Evolutionary conservation across 2,888 invertebrate species (phyloP).

Genomic region (Synanthedon formicaeformis): DNA sequence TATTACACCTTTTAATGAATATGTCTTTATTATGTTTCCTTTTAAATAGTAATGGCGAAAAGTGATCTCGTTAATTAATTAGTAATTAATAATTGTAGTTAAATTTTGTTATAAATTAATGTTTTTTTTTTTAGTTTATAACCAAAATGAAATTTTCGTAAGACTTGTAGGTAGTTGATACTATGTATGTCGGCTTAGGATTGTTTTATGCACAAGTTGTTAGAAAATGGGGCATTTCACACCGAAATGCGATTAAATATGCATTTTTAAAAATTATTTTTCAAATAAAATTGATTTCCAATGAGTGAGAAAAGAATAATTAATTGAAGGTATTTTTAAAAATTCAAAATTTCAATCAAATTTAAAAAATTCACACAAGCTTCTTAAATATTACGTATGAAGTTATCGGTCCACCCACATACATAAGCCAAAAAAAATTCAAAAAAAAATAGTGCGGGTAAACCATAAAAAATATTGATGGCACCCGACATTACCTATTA

Average conservation of each 20-base stretch:
- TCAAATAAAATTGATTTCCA: too few relatives aligned
- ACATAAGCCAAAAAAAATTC: background rate
- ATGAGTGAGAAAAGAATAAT: too few relatives aligned
- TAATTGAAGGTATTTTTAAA: too few relatives aligned
- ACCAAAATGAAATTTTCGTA: background rate
- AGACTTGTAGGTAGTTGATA: background rate
- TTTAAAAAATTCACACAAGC: background rate
- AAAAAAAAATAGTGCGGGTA: background rate
- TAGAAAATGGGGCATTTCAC: background rate
- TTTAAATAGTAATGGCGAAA: too few relatives aligned
- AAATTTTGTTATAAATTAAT: background rate
- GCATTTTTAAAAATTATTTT: too few relatives aligned
- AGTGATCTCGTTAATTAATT: too few relatives aligned
- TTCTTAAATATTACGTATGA: background rate
- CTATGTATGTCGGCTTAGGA: background rate
- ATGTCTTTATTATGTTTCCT: too few relatives aligned
- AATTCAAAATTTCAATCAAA: background rate
- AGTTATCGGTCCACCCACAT: background rate
- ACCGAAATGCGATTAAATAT: too few relatives aligned
- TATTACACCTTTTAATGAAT: too few relatives aligned
- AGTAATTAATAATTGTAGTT: background rate
- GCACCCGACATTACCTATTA: too few relatives aligned
- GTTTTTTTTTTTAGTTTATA: background rate
- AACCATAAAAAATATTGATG: too few relatives aligned
- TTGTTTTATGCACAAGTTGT: background rate